A percentile compares a stretch with the other conserved stretches of the same genome.
Conservation (phyloP, 2,888 invertebrate genomes). For the Branchinecta sandiegonensis region DNA sequence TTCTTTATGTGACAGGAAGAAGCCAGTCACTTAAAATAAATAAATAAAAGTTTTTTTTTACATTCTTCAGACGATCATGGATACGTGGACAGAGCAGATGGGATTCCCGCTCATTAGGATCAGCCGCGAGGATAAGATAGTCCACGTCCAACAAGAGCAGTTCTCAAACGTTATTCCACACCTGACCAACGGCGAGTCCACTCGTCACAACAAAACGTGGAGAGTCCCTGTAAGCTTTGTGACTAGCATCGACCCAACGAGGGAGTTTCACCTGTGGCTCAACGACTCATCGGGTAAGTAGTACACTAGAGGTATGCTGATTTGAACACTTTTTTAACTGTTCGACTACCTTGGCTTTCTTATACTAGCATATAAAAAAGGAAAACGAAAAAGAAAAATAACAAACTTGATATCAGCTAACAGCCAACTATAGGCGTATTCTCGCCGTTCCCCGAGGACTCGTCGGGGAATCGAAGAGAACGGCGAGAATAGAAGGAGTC, state of each 20-base stretch:
- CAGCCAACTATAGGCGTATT: too few relatives aligned
- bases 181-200: neutral
- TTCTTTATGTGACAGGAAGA: too few relatives aligned
- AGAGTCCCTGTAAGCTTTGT: conserved; percentile 62
- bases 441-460: too few relatives aligned
- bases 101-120: conserved; percentile 66
- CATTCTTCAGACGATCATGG: conserved; percentile 45
- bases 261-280: conserved; percentile 54
- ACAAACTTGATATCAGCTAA: too few relatives aligned
- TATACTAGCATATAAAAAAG: too few relatives aligned
- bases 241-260: conserved; percentile 47
- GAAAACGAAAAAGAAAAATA: too few relatives aligned
- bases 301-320: too few relatives aligned
- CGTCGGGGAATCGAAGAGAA: too few relatives aligned
- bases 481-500: too few relatives aligned
- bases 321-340: too few relatives aligned
- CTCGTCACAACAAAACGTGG: conserved; percentile 43
- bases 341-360: too few relatives aligned
- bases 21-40: neutral
- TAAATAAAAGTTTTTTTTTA: neutral
- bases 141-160: conserved; percentile 51
- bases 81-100: conserved; percentile 66
- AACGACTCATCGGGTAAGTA: conserved; percentile 60
- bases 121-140: conserved; percentile 43
- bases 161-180: conserved; percentile 33